Evolutionary conservation across 2,888 invertebrate species (phyloP).

Genomic region (Nomada ferruginata): DNA sequence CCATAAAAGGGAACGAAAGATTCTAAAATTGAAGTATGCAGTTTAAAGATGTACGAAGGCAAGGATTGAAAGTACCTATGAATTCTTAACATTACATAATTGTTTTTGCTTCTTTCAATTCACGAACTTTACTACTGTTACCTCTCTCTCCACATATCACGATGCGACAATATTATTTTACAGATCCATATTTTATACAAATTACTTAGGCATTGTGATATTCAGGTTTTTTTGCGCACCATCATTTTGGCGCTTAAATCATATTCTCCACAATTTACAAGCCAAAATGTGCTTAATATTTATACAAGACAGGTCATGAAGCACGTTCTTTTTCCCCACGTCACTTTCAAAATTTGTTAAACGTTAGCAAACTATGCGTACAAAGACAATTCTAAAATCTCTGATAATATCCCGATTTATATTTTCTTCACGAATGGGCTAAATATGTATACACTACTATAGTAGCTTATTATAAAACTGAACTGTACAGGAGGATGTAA

Average conservation of each 20-base stretch:
- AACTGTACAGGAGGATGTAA: constrained; percentile 61
- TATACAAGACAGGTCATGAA: constrained; percentile 65
- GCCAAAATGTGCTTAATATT: constrained; percentile 59
- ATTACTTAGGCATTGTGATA: constrained; percentile 77
- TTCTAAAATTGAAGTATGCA: constrained; percentile 41
- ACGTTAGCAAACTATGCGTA: constrained; percentile 62
- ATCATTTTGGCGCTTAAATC: constrained; percentile 55
- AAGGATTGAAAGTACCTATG: constrained; percentile 63
- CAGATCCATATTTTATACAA: constrained; percentile 76
- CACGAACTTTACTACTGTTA: constrained; percentile 43
- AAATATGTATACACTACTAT: constrained; percentile 62
- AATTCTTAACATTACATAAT: constrained; percentile 57
- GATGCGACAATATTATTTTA: constrained; percentile 69
- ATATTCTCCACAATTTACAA: constrained; percentile 68
- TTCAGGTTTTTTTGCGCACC: constrained; percentile 64
- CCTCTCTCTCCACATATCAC: constrained; percentile 62
- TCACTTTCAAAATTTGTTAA: constrained; percentile 44
- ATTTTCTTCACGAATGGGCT: constrained; percentile 39
- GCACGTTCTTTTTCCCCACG: constrained; percentile 17
- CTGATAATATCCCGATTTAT: constrained; percentile 36
- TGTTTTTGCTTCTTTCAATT: constrained; percentile 50
- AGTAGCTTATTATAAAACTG: constrained; percentile 55
- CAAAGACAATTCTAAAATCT: constrained; percentile 56
- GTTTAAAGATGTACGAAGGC: constrained; percentile 47
- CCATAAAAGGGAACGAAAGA: constrained; percentile 34